Base-by-base conservation (phyloP, 2,797 vertebrate genomes). In the Silurus lanzhouensis region DNA sequence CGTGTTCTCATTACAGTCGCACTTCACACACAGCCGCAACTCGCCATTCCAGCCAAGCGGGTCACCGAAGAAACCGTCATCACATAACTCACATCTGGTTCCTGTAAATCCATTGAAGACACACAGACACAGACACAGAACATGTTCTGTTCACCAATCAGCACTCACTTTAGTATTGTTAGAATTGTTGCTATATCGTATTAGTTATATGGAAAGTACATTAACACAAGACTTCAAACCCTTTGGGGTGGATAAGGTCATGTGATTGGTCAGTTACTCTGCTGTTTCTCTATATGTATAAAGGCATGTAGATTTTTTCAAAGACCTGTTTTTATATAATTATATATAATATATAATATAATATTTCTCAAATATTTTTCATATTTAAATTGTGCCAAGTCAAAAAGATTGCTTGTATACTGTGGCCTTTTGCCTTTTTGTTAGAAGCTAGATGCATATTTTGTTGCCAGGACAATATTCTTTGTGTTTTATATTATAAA, bases 41-140 rank as follows among this genome's bases (percentile, higher is more conserved):
- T 44, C 52, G 0, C 95, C 96, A 0, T 92, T 93, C 83, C 91
- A 92, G 60, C 97, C 97, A 90, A 97, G 90, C 0, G 97, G 98
- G 85, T 98, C 96, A 1, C 98, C 98, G 0, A 97, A 96, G 93
- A 95, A 97, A 76, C 97, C 96, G 0, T 99, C 98, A 0, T 97
- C 97, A 0, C 98, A 99, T 87, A 94, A 93, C 91, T 99, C 96
- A 52, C 98, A 99, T 86, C 94, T 96, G 31, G 91, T 95, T 14
- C 98, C 97, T 99, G 85, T 66, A 71, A 77, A 74, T 74, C 2
- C n/a, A 82, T 61, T 27, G 15, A 79, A 78, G 8, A 58, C 52
- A 61, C 71, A 75, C 70, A 66, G 57, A 66, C 71, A 75, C 70
- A 66, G 57, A 66, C 7, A 44, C 63, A n/a, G 22, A 22, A 22